Evolutionary conservation across 2,888 invertebrate genomes (phyloP), one percentile per base, ranked within the genome.

Genomic region (Pollenia amentaria): DNA sequence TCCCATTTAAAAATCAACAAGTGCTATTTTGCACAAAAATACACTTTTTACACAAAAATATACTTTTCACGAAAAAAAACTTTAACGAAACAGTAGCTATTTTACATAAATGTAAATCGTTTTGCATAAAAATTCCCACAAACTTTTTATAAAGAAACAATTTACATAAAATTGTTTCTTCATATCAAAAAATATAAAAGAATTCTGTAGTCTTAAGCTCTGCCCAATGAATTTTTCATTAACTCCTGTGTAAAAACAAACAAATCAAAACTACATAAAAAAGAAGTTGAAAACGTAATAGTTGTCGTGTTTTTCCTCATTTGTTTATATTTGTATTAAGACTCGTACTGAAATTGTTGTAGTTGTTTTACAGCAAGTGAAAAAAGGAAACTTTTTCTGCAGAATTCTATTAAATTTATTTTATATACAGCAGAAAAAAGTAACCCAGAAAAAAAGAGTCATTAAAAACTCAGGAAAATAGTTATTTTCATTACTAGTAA

Each of bases 301-400:
- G 40, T 21, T 64, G 75, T 51, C 62, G 75, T 75, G 40, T 75
- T 75, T 51, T 62, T 48, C 62, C 62, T 64, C 75, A 75, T 75
- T 75, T 75, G 62, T 46, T 53, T 40, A 16, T 12, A 60, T 73
- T 62, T 75, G 60, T 38, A 40, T 64, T 75, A 62, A 62, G 21
- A 14, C 42, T 69, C 14, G 48, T 53, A 53, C 16, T 69, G 14
- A 51, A 48, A 21, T 62, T 62, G 3, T 62, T 29, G 57, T 44
- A 16, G 64, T 69, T 64, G 2, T 64, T 53, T 7, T 48, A 12
- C 12, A 75, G 40, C 38, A 29, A 18, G 40, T 55, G 1, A 38
- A 72, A 53, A 62, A 62, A 29, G 29, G 7, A 46, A 80, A 80
- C 46, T 72, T 55, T 72, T 16, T 64, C 62, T 48, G 75, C 40